phyloP scores from a whole-genome alignment of 2,113 vertebrate species.

The Mirounga angustirostris region DNA sequence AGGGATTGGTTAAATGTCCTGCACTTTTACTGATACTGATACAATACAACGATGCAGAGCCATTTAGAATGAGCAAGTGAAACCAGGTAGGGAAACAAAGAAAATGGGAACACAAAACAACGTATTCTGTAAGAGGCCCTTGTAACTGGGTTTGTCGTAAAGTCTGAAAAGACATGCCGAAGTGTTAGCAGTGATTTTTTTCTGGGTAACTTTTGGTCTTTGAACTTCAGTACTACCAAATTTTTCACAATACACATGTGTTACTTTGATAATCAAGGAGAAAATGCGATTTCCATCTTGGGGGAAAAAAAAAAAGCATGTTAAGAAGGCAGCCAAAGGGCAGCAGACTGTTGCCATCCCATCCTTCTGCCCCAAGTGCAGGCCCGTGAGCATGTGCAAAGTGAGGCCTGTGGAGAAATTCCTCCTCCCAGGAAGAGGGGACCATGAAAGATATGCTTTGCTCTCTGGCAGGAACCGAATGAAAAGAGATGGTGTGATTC shows the following conservation, averaged over 20 bases:
- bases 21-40: too few species aligned
- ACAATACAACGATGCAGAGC: too few species aligned
- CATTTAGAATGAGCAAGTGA: not conserved
- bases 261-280: not conserved
- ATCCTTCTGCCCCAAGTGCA: not conserved
- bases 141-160: not conserved
- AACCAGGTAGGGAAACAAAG: not conserved
- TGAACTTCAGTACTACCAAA: not conserved
- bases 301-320: not conserved
- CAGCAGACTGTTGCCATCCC: not conserved
- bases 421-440: not conserved
- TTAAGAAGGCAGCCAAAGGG: conserved; percentile 31
- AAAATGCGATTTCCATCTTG: conserved; percentile 23
- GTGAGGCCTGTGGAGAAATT: not conserved
- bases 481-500: conserved; percentile 48
- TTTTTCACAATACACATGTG: not conserved
- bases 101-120: not conserved
- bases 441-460: not conserved
- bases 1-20: not conserved
- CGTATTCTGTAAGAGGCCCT: accelerated
- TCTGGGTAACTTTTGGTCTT: not conserved
- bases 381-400: not conserved
- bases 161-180: not conserved
- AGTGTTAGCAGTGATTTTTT: not conserved
- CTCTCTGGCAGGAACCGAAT: conserved; percentile 17